Percentiles rank a stretch among this genome's conserved stretches.
phyloP scores from a whole-genome alignment of 2,797 vertebrate genomes.

The Gymnocypris eckloni region DNA sequence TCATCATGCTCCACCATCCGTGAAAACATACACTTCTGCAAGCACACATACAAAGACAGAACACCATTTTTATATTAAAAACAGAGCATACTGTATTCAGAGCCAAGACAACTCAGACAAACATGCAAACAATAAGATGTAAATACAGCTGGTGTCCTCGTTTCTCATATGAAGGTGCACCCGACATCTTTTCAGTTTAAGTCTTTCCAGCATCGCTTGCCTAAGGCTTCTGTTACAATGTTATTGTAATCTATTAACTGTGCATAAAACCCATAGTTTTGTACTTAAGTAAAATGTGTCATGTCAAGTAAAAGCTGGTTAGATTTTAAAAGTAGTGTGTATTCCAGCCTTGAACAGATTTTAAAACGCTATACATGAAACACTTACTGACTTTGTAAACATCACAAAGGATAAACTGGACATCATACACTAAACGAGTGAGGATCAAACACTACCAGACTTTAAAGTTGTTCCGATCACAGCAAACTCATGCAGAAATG shows the following conservation, averaged over 20 bases:
- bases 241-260: not conserved
- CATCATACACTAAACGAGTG: too few relatives aligned
- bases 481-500: too few relatives aligned
- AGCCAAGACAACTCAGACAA: conserved; percentile 41
- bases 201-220: conserved; percentile 5
- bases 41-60: conserved; percentile 49
- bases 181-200: conserved; percentile 5
- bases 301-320: not conserved
- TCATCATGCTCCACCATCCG: conserved; percentile 64
- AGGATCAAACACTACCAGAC: too few relatives aligned
- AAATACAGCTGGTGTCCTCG: conserved; percentile 7
- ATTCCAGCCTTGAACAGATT: too few relatives aligned
- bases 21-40: conserved; percentile 62
- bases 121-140: not conserved
- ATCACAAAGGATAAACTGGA: too few relatives aligned
- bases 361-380: too few relatives aligned
- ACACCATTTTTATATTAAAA: conserved; percentile 19
- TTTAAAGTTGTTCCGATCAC: too few relatives aligned
- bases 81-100: conserved; percentile 15
- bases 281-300: not conserved
- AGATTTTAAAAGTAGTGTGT: not conserved
- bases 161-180: not conserved
- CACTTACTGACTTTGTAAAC: too few relatives aligned
- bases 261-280: too few relatives aligned
- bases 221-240: conserved; percentile 15